Percentiles rank a stretch among this genome's conserved stretches.
phyloP scores from a whole-genome alignment of 2,797 vertebrate species.

The Thunnus albacares region DNA sequence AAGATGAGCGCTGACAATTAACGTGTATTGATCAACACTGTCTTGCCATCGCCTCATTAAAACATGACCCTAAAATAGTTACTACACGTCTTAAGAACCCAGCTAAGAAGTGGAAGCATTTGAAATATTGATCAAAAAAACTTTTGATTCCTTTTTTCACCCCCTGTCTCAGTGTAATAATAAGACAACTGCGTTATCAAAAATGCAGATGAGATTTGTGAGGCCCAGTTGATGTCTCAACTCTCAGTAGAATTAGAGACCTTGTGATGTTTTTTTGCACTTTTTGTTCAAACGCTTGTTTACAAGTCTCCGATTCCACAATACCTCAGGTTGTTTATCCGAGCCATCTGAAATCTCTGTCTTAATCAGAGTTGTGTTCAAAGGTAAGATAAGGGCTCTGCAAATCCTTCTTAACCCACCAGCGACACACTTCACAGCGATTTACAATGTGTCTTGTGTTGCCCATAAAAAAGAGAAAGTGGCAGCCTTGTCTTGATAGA shows the following conservation, averaged over 20 bases:
- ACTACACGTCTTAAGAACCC: conserved; percentile 30
- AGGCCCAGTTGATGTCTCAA: conserved; percentile 57
- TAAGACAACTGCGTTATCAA: conserved; percentile 57
- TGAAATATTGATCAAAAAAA: conserved; percentile 76
- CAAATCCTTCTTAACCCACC: conserved; percentile 80
- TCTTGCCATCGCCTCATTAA: conserved; percentile 65
- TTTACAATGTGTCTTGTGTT: conserved; percentile 68
- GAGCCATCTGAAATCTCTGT: conserved; percentile 76
- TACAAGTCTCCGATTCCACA: conserved; percentile 69
- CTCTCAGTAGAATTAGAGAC: conserved; percentile 62
- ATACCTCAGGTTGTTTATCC: conserved; percentile 81
- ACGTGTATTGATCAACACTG: conserved; percentile 57
- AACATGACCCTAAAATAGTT: conserved; percentile 71
- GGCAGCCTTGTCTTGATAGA: conserved; percentile 62
- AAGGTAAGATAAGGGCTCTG: conserved; percentile 81
- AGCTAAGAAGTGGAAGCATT: conserved; percentile 39
- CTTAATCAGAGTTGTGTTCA: conserved; percentile 81
- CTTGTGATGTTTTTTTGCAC: conserved; percentile 65
- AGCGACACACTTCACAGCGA: conserved; percentile 78
- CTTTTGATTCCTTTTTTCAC: conserved; percentile 29
- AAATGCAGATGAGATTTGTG: conserved; percentile 47
- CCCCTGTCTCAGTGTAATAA: conserved; percentile 42
- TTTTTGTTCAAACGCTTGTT: conserved; percentile 78
- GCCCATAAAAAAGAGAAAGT: conserved; percentile 53
- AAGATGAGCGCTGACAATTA: conserved; percentile 57